These are phyloP conservation scores for Burhinus bistriatus DNA, from an alignment of 2,113 vertebrate species.

Conservation along the genomic window DNA sequence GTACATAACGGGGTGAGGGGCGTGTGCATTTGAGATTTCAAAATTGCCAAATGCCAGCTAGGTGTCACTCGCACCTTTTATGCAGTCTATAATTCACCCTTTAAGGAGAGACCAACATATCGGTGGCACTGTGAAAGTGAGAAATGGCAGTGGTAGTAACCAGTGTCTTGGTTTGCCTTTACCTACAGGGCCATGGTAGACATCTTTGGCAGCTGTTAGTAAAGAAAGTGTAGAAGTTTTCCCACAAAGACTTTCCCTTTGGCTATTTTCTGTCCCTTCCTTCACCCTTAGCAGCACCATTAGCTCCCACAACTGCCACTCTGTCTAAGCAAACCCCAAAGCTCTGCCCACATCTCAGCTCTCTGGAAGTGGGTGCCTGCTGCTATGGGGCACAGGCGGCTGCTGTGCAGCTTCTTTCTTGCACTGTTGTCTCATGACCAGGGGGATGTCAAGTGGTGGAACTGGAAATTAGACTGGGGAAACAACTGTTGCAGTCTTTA, in stretches of 20 bases:
- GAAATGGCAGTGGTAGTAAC: not conserved
- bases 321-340: not conserved
- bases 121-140: not conserved
- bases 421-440: not conserved
- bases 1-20: fast-evolving
- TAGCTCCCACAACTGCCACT: not conserved
- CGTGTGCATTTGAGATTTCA: not conserved
- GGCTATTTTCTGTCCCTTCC: not conserved
- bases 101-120: not conserved
- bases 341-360: not conserved
- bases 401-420: fast-evolving
- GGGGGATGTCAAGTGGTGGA: not conserved
- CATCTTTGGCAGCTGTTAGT: not conserved
- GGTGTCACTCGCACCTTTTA: not conserved
- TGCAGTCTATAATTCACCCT: not conserved
- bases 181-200: not conserved
- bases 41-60: not conserved
- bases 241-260: not conserved
- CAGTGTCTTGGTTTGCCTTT: not conserved
- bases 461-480: not conserved
- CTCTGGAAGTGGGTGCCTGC: fast-evolving
- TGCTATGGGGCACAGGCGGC: not conserved
- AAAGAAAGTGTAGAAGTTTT: not conserved
- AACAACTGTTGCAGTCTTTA: not conserved
- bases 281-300: not conserved